Evolutionary conservation across 2,113 vertebrate species (phyloP).

Genomic region (Pica pica): DNA sequence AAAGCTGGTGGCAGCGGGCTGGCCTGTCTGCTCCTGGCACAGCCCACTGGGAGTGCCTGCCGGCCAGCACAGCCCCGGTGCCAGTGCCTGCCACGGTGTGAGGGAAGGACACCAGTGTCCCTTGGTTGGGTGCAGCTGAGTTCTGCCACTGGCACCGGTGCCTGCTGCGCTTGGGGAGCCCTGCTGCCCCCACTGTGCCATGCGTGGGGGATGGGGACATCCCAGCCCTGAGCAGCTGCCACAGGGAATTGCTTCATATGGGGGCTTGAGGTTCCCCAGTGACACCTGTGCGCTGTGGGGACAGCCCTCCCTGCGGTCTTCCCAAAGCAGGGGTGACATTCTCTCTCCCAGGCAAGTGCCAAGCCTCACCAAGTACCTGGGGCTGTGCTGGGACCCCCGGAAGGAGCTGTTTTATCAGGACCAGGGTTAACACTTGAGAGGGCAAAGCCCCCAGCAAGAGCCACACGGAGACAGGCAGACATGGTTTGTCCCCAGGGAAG

Average conservation of each 20-base stretch:
- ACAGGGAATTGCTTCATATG: neutral
- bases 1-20: neutral
- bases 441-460: neutral
- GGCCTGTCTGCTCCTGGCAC: neutral
- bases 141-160: accelerated
- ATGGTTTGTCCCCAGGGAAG: accelerated
- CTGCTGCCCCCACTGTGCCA: neutral
- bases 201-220: accelerated
- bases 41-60: accelerated
- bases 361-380: neutral
- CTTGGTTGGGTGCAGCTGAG: neutral
- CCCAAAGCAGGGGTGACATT: neutral
- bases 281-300: accelerated
- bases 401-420: neutral
- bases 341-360: neutral
- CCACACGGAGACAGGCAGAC: accelerated
- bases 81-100: neutral
- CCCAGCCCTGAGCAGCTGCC: neutral
- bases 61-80: accelerated
- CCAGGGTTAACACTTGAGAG: accelerated
- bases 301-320: neutral
- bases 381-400: neutral
- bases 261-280: neutral
- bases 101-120: accelerated
- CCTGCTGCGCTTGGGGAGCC: accelerated